Base-by-base conservation (phyloP, 1,140 invertebrate species). In the Leptinotarsa defecta region DNA sequence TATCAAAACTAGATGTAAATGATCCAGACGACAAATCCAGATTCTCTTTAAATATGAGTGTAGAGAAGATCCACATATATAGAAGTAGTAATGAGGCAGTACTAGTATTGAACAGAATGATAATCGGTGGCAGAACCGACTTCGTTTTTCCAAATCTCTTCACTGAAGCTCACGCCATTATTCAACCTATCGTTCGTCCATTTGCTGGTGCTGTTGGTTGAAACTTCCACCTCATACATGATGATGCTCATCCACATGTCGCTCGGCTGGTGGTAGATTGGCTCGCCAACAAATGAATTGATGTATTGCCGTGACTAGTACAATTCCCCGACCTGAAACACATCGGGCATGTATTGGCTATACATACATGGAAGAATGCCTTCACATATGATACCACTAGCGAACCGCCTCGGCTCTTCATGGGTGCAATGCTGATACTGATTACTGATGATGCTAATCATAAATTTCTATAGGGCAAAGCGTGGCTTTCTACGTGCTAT, bases 321-420 rank as follows among this genome's bases (percentile, higher is more conserved):
- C 81, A 82, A 74, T 82, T 74, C 5, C 77, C 80, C 6, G 82
- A 84, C 67, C 71, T 83, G n/a, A 84, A 83, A 77, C 79, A 80
- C 0, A 84, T 84, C 6, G 80, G 83, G 69, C 71, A 84, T 74
- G 68, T 84, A 15, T 48, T 65, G 22, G 65, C 68, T 64, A 73
- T 73, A 17, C n/a, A 65, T 22, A 22, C 27, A 34, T 6, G 5
- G 5, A 6, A 34, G 6, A 34, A 34, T 34, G 0, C 27, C 27
- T 34, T 34, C 27, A 34, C 27, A 34, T 34, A 34, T 34, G 27
- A 6, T 6, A 34, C 6, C 27, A 24, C 24, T 24, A 24, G 24
- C 24, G 24, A 24, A 24, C 24, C 24, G 24, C 24, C 3, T 24
- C 3, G 24, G 24, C 24, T 24, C 4, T 3, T 3, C 24, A 24